Evolutionary conservation across 2,888 invertebrate genomes (phyloP).

Genomic region (Sinohyriopsis cumingii): DNA sequence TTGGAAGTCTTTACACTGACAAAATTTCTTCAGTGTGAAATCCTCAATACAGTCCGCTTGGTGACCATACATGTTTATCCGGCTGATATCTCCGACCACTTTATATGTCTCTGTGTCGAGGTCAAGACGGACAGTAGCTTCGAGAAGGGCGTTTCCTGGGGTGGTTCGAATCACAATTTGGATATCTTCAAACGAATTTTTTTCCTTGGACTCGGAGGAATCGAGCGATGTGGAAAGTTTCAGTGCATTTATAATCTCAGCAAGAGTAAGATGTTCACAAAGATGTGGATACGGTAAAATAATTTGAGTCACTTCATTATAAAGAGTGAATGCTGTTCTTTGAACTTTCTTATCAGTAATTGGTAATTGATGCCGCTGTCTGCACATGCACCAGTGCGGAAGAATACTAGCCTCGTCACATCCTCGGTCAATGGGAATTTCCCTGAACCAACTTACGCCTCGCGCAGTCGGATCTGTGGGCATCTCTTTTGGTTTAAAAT

Average conservation of each 20-base stretch:
- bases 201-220: slow-evolving; percentile 51
- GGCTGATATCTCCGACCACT: slow-evolving; percentile 79
- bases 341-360: slow-evolving; percentile 76
- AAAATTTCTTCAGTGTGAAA: slow-evolving; percentile 65
- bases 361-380: slow-evolving; percentile 78
- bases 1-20: slow-evolving; percentile 62
- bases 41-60: slow-evolving; percentile 71
- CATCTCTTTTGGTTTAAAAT: slow-evolving; percentile 31
- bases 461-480: slow-evolving; percentile 15
- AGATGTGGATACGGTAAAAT: slow-evolving; percentile 69
- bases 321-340: slow-evolving; percentile 77
- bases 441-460: slow-evolving; percentile 81
- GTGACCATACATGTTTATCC: slow-evolving; percentile 71
- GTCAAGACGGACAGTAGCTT: slow-evolving; percentile 80
- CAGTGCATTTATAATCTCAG: slow-evolving; percentile 80
- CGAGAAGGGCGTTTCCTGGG: slow-evolving; percentile 84
- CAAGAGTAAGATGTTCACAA: slow-evolving; percentile 76
- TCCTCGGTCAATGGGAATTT: slow-evolving; percentile 81
- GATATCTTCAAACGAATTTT: slow-evolving; percentile 70
- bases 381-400: slow-evolving; percentile 92
- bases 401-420: slow-evolving; percentile 85
- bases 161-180: slow-evolving; percentile 78
- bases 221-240: slow-evolving; percentile 67
- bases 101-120: slow-evolving; percentile 65
- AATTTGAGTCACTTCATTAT: slow-evolving; percentile 80